These are phyloP conservation scores for Coecobrya sp. DNA, from an alignment of 2,888 invertebrate species.

Conservation along the genomic window DNA sequence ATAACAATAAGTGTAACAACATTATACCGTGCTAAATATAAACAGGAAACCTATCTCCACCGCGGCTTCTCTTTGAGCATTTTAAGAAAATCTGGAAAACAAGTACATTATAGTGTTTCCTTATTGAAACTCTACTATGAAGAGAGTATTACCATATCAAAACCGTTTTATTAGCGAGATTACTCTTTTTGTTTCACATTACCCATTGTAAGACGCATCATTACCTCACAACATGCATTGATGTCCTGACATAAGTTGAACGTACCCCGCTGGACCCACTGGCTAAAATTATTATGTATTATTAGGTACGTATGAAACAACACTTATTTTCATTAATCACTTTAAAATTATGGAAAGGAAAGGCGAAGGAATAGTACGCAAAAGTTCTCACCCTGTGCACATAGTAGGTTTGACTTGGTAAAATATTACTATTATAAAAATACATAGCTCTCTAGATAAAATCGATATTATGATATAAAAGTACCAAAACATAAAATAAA, in stretches of 20 bases:
- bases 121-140: background rate
- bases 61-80: background rate
- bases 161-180: no score
- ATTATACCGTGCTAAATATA: background rate
- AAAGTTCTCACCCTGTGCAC: constrained; percentile 13
- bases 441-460: background rate
- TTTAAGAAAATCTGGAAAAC: background rate
- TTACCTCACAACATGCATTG: background rate
- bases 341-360: background rate
- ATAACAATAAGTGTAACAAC: background rate
- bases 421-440: background rate
- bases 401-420: constrained; percentile 1
- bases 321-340: background rate
- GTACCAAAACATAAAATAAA: background rate
- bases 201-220: background rate
- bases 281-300: no score
- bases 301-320: background rate
- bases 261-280: no score
- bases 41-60: background rate
- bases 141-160: background rate
- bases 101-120: background rate
- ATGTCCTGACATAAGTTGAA: no score
- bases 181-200: background rate
- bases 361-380: constrained; percentile 16
- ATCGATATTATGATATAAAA: background rate